Evolutionary conservation across 1,140 invertebrate genomes (phyloP), one percentile per base, ranked within the genome.

Genomic region (Carcinoscorpius rotundicauda): DNA sequence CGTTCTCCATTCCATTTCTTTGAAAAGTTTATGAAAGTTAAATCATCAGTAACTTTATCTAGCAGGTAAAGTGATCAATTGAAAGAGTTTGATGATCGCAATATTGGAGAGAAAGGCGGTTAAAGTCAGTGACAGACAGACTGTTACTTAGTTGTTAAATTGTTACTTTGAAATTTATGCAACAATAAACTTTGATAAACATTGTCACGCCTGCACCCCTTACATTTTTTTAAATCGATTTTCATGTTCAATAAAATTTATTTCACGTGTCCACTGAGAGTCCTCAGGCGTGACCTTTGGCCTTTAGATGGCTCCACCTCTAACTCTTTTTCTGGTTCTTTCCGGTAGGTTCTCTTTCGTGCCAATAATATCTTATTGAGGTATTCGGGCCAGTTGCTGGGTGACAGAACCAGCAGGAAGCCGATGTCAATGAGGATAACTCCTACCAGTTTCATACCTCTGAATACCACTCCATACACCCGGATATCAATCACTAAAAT

Each of bases 351-450:
- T 3, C 66, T 48, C 63, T 63, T 61, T 52, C 90, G 86, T 70
- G 94, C 81, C 62, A 94, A 78, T 71, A 88, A 82, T 29, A 29
- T 29, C 29, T 29, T 29, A 69, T 89, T 92, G 74, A 94, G 91
- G 75, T 93, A 94, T 74, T 93, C 87, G 4, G 92, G 91, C 93
- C 93, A 97, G 78, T 95, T 93, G 75, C 93, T 88, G 3, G 92
- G 93, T 71, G 96, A 90, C 84, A 96, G 89, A 62, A 95, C 91
- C 53, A 96, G 60, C 59, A 75, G 29, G 57, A 75, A 72, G 4
- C 75, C 74, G 48, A 74, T 66, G 0, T 66, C 63, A 72, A 95
- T 93, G 11, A 95, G 79, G 66, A 95, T 87, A 73, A 95, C 89
- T 63, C 92, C 92, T 49, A 91, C 88, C 68, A 96, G 78, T 80